Evolutionary conservation across 2,797 vertebrate species (phyloP).

Genomic region (Percopsis omiscomaycus): DNA sequence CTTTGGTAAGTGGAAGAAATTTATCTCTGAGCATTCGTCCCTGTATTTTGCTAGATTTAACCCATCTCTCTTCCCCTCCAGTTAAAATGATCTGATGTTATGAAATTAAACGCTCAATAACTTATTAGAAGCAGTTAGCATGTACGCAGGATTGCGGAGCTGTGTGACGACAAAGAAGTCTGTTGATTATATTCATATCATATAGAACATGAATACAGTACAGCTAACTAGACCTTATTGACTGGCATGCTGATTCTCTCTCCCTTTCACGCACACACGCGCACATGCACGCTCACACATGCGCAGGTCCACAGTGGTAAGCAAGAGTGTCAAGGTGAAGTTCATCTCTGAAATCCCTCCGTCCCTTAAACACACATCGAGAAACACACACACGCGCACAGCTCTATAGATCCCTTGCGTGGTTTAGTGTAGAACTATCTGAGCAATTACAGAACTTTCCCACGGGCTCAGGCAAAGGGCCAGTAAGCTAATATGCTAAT

Average conservation of each 20-base stretch:
- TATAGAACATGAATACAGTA: no score
- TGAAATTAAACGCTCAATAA: no score
- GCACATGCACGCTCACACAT: neutral
- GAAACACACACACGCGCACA: conserved; percentile 13
- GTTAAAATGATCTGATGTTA: no score
- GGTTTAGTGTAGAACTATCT: conserved; percentile 69
- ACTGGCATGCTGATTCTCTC: conserved; percentile 7
- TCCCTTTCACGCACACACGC: neutral
- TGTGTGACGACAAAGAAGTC: no score
- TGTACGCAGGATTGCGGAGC: no score
- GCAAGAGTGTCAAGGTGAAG: conserved; percentile 60
- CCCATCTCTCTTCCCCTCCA: conserved; percentile 32
- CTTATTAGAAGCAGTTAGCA: no score
- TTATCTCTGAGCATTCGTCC: conserved; percentile 43
- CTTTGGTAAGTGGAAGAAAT: neutral
- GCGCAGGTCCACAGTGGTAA: conserved; percentile 19
- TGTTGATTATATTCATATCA: no score
- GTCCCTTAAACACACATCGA: conserved; percentile 7
- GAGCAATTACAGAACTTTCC: conserved; percentile 73
- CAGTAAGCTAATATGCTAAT: conserved; percentile 79
- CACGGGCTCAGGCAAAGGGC: conserved; percentile 64
- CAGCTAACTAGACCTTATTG: neutral
- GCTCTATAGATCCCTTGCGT: conserved; percentile 55
- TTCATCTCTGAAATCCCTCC: conserved; percentile 49
- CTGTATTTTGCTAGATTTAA: conserved; percentile 65